These are phyloP conservation scores for Lithobates pipiens DNA, from an alignment of 2,797 vertebrate genomes.

Conservation along the genomic window DNA sequence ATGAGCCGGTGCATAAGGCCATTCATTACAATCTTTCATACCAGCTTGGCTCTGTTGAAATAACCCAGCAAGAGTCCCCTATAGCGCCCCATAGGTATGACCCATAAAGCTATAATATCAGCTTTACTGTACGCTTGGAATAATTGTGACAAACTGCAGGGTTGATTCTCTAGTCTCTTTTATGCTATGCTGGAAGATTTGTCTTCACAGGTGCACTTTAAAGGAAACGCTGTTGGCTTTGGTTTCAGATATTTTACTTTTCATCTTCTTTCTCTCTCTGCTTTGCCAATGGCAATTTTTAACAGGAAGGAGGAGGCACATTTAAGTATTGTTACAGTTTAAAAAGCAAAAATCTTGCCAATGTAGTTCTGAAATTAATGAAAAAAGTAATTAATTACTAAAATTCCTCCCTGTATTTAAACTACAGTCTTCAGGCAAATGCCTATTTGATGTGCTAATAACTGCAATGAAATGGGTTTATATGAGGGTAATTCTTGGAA, in stretches of 20 bases:
- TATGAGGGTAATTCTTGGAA: not conserved
- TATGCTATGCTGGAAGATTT: not conserved
- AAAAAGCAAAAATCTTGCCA: not conserved
- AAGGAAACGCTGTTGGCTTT: not conserved
- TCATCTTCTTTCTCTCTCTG: not conserved
- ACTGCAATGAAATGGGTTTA: not conserved
- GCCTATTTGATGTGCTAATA: not conserved
- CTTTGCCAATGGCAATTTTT: not conserved
- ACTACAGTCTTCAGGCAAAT: not conserved
- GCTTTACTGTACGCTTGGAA: too few relatives aligned
- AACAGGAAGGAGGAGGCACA: not conserved
- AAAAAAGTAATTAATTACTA: not conserved
- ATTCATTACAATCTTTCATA: too few relatives aligned
- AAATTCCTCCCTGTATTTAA: slow-evolving; percentile 7
- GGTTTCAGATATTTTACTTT: not conserved
- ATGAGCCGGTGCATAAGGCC: too few relatives aligned
- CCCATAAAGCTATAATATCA: too few relatives aligned
- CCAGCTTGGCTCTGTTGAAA: too few relatives aligned
- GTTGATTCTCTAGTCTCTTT: not conserved
- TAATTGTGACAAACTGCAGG: not conserved
- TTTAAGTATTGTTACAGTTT: not conserved
- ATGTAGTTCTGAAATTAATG: not conserved
- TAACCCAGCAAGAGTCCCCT: too few relatives aligned
- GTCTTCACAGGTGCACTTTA: not conserved
- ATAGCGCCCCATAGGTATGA: too few relatives aligned